phyloP scores from a whole-genome alignment of 2,113 vertebrate genomes.

The Plectropomus leopardus region DNA sequence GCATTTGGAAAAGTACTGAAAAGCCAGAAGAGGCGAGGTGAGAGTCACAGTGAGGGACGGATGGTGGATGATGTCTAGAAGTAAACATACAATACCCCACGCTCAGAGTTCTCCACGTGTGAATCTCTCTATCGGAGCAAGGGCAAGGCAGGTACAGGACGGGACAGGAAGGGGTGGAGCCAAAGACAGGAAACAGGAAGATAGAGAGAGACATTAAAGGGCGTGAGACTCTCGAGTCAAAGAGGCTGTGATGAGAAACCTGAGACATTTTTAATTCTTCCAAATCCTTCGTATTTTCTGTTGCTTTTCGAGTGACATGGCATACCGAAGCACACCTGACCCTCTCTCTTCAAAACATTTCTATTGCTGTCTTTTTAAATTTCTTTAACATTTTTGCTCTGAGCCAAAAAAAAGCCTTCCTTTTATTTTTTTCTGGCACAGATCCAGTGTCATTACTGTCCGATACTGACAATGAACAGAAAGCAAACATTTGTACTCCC shows the following conservation, averaged over 20 bases:
- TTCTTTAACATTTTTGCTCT: not conserved
- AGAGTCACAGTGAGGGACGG: constrained; percentile 34
- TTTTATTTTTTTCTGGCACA: not conserved
- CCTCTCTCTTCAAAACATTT: not conserved
- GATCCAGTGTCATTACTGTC: constrained; percentile 4
- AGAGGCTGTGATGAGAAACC: constrained; percentile 50
- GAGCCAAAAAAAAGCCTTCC: not conserved
- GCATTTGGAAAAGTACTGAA: constrained; percentile 34
- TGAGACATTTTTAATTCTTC: constrained; percentile 11
- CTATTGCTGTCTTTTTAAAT: not conserved
- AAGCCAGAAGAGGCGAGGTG: constrained; percentile 45
- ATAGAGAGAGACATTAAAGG: constrained; percentile 82
- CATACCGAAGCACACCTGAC: not conserved
- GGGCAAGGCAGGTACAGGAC: constrained; percentile 77
- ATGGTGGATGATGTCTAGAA: constrained; percentile 80
- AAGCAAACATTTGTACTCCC: not conserved
- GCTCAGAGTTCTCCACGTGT: constrained; percentile 89
- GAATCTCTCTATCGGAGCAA: constrained; percentile 87
- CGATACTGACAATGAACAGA: not conserved
- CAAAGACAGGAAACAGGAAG: constrained; percentile 80
- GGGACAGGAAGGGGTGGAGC: constrained; percentile 76
- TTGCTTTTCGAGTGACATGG: not conserved
- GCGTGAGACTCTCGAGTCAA: constrained; percentile 72
- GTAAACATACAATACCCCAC: constrained; percentile 88
- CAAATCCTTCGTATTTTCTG: not conserved